A percentile compares a stretch with the other conserved stretches of the same genome.
Evolutionary conservation across 2,113 vertebrate species (phyloP).

Genomic region (Indri indri): DNA sequence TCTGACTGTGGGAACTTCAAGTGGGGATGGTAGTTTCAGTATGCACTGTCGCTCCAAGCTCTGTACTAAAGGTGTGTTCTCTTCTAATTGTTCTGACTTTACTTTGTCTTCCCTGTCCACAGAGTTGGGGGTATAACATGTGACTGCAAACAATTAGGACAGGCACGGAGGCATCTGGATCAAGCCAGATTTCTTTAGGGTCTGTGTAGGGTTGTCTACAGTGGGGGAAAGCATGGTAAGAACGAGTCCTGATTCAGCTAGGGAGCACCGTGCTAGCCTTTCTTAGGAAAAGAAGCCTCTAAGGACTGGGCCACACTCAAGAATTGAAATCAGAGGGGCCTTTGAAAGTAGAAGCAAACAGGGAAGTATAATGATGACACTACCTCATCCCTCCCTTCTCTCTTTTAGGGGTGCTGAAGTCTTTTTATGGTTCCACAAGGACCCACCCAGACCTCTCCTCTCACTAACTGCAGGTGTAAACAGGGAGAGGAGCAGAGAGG

Average conservation of each 20-base stretch:
- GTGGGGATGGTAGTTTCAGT: neutral
- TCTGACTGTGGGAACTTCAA: neutral
- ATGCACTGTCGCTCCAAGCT: neutral
- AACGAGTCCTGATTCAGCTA: neutral
- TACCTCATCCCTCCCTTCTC: neutral
- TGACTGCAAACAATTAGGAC: neutral
- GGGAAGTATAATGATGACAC: too few relatives aligned
- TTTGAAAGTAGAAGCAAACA: neutral
- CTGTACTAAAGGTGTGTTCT: neutral
- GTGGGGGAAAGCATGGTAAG: neutral
- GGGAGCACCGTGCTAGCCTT: neutral
- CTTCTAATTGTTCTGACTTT: neutral
- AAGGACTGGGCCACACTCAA: neutral
- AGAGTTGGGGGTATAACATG: neutral
- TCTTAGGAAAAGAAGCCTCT: neutral
- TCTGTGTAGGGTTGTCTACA: neutral
- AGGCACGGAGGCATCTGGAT: neutral
- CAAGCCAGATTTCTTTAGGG: neutral
- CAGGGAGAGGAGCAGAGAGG: neutral
- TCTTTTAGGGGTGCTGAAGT: neutral
- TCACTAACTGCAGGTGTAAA: neutral
- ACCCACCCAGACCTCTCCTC: neutral
- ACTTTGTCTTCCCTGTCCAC: neutral
- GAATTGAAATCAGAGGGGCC: neutral
- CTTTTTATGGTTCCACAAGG: neutral